Base-by-base conservation (phyloP, 2,888 invertebrate species). In the Calliphora vomitoria region DNA sequence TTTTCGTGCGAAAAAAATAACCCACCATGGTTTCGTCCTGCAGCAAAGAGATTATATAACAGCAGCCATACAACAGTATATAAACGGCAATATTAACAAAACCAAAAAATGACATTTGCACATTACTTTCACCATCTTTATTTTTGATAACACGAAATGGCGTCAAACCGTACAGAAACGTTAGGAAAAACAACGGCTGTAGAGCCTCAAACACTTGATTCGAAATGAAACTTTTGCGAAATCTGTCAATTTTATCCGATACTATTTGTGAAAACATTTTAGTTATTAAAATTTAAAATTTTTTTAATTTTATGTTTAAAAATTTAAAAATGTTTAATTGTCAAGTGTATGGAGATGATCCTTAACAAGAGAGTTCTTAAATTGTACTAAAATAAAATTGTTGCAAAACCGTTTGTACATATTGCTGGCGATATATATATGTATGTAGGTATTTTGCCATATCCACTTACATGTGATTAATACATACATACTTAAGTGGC, bases 171-270 rank as follows among this genome's bases (percentile, higher is more conserved):
- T 91, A 91, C 0, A 93, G 84, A 44, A 92, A 93, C 3, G 92
- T 92, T 35, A 93, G 76, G 13, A 91, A 91, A 38, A 93, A 90
- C 3, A 93, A 75, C 0, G 93, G 93, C 71, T 91, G 91, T 50
- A 93, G 85, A 13, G 93, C 91, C 80, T 93, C 93, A 86, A 91
- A 93, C n/a, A 92, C 93, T 88, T 92, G 92, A 82, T 91, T 89
- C 15, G 92, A 92, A 82, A 92, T 90, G 31, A 92, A 92, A 84
- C 91, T 91, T 88, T 92, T 91, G 25, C 92, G 93, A 84, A 91
- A 90, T 41, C 90, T 90, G 31, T 82, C 89, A 50, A 92, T 62
- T 81, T 76, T 80, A 38, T 89, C 86, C 11, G 88, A 81, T n/a
- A 91, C 89, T 87, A 91, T 88, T 81, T 84, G 69, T 60, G 87